Base-by-base conservation (phyloP, 2,113 vertebrate species). In the Corythaeola cristata region DNA sequence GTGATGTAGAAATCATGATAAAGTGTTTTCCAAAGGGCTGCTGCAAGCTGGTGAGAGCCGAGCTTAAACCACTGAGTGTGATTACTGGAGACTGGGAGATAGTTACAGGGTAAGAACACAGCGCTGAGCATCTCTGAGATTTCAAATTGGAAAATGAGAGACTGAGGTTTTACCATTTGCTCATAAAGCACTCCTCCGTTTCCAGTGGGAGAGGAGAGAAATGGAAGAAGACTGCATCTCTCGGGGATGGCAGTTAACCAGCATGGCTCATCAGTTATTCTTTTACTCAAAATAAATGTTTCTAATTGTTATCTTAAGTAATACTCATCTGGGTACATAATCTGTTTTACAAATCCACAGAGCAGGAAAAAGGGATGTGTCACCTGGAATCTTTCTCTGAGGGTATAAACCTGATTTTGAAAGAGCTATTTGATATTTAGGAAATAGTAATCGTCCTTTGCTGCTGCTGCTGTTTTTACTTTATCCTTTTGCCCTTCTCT, bases 71-170 rank as follows among this genome's bases (percentile, higher is more conserved):
- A 28, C 74, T 45, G 64, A 37, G 68, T n/a, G 30, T 64, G 41
- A 79, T 81, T 76, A 52, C 4, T 37, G 69, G 78, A 30, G 6
- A 11, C 84, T 89, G 84, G 89, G 82, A 81, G 75, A 55, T 90
- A 93, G 88, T 92, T 94, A 64, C 66, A 64, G 74, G 83, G 58
- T 84, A 75, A 45, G 89, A 91, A 85, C 56, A 24, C 44, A 44
- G 44, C 5, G 21, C 44, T 20, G 80, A 89, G 56, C 52, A 44
- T 77, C 79, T 85, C 73, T 21, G 78, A 85, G 91, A 17, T 80
- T 71, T 89, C 62, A 69, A 59, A 90, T 52, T 87, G 88, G 77
- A 92, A 90, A 97, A 95, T 88, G 71, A 92, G 58, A 58, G 14
- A n/a, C 62, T 82, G 80, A 90, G 86, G 20, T 93, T 90, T 92